These are phyloP conservation scores for Pungitius pungitius DNA, from an alignment of 2,113 vertebrate species.

Conservation along the genomic window DNA sequence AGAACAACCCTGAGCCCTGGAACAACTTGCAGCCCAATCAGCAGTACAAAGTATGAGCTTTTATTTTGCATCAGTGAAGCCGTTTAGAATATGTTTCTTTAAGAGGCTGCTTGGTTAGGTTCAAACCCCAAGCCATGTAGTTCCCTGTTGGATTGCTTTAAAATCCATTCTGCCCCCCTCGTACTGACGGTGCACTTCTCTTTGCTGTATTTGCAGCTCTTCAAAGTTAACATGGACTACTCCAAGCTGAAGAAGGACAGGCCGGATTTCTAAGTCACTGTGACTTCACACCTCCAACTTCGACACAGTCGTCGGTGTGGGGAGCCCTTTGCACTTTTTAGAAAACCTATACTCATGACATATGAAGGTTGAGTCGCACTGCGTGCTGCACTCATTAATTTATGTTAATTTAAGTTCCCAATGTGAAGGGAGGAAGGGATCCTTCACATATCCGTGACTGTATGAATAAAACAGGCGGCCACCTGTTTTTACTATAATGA, in stretches of 20 bases:
- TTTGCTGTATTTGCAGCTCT: constrained; percentile 81
- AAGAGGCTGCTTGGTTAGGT: not conserved
- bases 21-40: constrained; percentile 86
- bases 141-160: constrained; percentile 46
- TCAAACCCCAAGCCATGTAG: not conserved
- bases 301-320: not conserved
- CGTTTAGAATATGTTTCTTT: not conserved
- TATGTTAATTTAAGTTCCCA: constrained; percentile 33
- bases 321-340: constrained; percentile 53
- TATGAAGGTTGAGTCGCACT: constrained; percentile 14
- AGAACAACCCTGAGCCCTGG: constrained; percentile 96
- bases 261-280: constrained; percentile 86
- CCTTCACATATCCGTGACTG: constrained; percentile 29
- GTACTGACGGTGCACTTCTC: constrained; percentile 38
- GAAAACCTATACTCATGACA: constrained; percentile 21
- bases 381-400: constrained; percentile 9
- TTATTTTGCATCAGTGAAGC: not conserved
- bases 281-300: not conserved
- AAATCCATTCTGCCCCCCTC: constrained; percentile 34
- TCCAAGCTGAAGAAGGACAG: constrained; percentile 92
- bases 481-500: constrained; percentile 55
- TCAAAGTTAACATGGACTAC: constrained; percentile 88
- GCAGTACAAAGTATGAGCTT: constrained; percentile 90
- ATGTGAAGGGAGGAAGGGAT: constrained; percentile 22
- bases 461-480: constrained; percentile 57